Evolutionary conservation across 2,797 vertebrate species (phyloP).

Genomic region (Acanthurus leucopareius): DNA sequence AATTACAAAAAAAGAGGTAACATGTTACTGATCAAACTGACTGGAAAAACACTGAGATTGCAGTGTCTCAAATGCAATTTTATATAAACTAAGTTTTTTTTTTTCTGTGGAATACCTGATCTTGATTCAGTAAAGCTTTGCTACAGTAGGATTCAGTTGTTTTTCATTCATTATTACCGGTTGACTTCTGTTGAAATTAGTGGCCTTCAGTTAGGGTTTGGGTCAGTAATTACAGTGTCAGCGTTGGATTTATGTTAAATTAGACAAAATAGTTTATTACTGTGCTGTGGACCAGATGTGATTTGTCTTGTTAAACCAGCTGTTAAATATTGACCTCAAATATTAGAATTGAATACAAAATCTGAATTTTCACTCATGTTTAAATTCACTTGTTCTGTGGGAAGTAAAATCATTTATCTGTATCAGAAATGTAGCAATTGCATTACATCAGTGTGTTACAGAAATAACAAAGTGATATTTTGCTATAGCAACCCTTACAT

Average conservation of each 20-base stretch:
- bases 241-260: neutral
- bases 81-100: conserved; percentile 46
- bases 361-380: neutral
- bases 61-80: conserved; percentile 62
- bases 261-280: neutral
- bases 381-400: neutral
- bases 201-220: neutral
- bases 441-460: too few relatives aligned
- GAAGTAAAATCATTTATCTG: neutral
- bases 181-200: conserved; percentile 7
- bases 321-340: neutral
- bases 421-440: too few relatives aligned
- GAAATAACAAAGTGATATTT: too few relatives aligned
- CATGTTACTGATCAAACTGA: conserved; percentile 32
- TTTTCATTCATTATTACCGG: conserved; percentile 24
- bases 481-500: too few relatives aligned
- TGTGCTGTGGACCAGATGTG: conserved; percentile 7
- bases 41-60: conserved; percentile 15
- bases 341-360: neutral
- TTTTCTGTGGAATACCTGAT: conserved; percentile 57
- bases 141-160: conserved; percentile 50
- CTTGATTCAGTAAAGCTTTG: conserved; percentile 71
- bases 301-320: neutral
- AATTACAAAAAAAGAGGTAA: conserved; percentile 37
- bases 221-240: neutral